Evolutionary conservation across 2,888 invertebrate species (phyloP), one percentile per base, ranked within the genome.

Genomic region (Caenorhabditis panamensis): DNA sequence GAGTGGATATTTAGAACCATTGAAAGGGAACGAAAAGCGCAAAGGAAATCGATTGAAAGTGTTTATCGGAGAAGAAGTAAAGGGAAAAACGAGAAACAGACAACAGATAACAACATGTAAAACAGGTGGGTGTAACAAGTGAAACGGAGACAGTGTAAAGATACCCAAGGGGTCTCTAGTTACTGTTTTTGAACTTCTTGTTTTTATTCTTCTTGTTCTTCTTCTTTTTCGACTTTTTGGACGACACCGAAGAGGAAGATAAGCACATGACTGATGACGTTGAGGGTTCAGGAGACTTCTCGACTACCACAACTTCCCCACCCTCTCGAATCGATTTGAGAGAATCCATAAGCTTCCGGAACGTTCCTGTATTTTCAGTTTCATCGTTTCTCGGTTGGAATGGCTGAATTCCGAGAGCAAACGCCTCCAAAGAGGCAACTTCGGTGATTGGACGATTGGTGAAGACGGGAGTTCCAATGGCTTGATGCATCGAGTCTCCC

Each of bases 321-420:
- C 41, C 16, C 13, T 41, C 37, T n/a, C 63, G 51, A 24, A 41
- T 22, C n/a, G 24, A 18, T 11, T 59, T 51, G 47, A 79, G 41
- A 16, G 36, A 59, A 1, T 56, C 26, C 61, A 73, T 72, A 9
- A 72, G 24, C 26, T 79, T 77, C 24, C 63, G 37, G 51, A 69
- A 77, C 8, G 3, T 37, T 20, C 79, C 79, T 53, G 51, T 72
- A 28, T 18, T 56, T 31, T 47, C 58, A 5, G 49, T 59, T 1
- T 51, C 54, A 18, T 81, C 82, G 37, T 67, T 66, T 16, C 63
- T 31, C 1, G 77, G 79, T 16, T 31, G 44, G 51, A 84, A 84
- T n/a, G 84, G 84, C 8, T 79, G 66, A 47, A 84, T 84, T 41
- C 80, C 80, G 1, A 61, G 67, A 1, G 71, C 44, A 44, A 80